Base-by-base conservation (phyloP, 2,113 vertebrate genomes). In the Sterna hirundo region DNA sequence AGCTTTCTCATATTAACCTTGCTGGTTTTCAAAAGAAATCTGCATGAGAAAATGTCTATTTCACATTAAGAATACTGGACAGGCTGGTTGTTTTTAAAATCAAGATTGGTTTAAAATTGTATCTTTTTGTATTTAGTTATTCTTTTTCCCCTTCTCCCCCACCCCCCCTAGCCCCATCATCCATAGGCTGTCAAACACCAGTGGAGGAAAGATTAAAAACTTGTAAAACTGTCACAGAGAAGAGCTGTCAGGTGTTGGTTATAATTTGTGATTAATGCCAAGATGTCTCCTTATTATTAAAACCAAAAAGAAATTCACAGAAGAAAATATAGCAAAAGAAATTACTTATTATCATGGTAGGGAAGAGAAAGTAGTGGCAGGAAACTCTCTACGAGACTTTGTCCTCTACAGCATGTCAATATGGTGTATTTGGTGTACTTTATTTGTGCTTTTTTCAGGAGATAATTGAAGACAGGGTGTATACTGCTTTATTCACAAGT, bases 151-250 rank as follows among this genome's bases (percentile, higher is more conserved):
- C 20, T 42, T 42, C 40, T 49, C 5, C 2, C 13, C 5, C 6
- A 3, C 5, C 6, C 4, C 12, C 20, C 40, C 40, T 29, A 19
- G 13, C 64, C 0, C 10, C 2, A 1, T 47, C 7, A 12, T 47
- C 64, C 8, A 3, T 71, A 61, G 58, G 8, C 11, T 72, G 29
- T 47, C 75, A 70, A 81, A 62, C 21, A 38, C 9, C 55, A 93
- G 26, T 49, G 74, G 42, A 90, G 54, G 30, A 84, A 89, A 89
- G 65, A 84, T 57, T 55, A 60, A 88, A 88, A 65, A 61, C 23
- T 68, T 69, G 7, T 44, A 27, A 12, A 69, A 75, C n/a, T 90
- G 30, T 90, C 11, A 46, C 26, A 70, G 40, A 44, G 64, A 58
- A 83, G 46, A 71, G 58, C 40, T 81, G n/a, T 75, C 26, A 42